A percentile compares a stretch with the other conserved stretches of the same genome.
phyloP scores from a whole-genome alignment of 2,797 vertebrate species.

The Enteromius thamalakanensis region DNA sequence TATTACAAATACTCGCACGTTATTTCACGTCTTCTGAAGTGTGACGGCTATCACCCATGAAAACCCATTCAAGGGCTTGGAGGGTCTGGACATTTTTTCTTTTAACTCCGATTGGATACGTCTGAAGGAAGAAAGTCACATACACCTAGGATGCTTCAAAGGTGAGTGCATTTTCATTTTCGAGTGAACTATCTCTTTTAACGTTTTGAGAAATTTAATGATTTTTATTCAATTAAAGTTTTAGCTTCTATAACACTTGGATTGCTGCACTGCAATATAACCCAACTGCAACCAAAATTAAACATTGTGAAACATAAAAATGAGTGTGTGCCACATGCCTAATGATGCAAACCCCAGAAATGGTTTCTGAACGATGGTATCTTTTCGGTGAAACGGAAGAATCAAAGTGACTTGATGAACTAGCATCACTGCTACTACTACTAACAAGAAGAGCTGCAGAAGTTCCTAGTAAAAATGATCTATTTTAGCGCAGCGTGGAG shows the following conservation, averaged over 20 bases:
- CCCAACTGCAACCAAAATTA: background rate
- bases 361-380: background rate
- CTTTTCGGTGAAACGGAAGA: background rate
- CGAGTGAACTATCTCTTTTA: background rate
- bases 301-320: background rate
- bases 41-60: too few relatives aligned
- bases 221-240: background rate
- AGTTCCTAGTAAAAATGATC: constrained; percentile 4
- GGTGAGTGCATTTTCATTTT: too few relatives aligned
- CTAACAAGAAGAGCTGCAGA: background rate
- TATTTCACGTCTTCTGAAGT: too few relatives aligned
- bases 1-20: too few relatives aligned
- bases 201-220: background rate
- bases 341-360: constrained; percentile 6
- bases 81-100: too few relatives aligned
- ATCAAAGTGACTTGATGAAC: constrained; percentile 3
- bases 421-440: background rate
- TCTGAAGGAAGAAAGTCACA: too few relatives aligned
- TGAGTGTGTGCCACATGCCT: background rate
- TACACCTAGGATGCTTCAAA: too few relatives aligned
- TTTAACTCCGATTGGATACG: too few relatives aligned
- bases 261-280: background rate
- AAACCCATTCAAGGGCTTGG: too few relatives aligned
- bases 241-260: background rate
- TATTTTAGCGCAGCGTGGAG: constrained; percentile 28